Base-by-base conservation (phyloP, 2,113 vertebrate species). In the Triplophysa rosa region DNA sequence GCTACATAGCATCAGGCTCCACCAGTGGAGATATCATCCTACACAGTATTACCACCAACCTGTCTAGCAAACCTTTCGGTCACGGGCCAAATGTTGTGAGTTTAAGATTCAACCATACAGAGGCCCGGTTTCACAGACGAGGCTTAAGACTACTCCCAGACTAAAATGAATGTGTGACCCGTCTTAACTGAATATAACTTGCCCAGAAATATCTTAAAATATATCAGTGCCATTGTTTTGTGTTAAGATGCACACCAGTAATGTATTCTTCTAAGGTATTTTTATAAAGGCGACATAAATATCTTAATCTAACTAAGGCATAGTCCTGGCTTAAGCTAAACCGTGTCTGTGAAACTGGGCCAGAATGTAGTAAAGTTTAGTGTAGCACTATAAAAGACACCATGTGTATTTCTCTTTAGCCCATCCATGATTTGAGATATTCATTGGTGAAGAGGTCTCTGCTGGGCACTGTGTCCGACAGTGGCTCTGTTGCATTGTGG, bases 1-100 rank as follows among this genome's bases (percentile, higher is more conserved):
- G 90, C 88, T 96, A 93, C 78, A 33, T 98, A 64, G 97, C 93
- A 47, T 99, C 98, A 11, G 97, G 98, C 21, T 99, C 98, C 84
- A 88, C 95, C 88, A 97, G 96, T 67, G 97, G 98, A 52, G 97
- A 99, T 80, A 94, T 99, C 82, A 94, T 98, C 82, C 89, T 99
- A 21, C 94, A 99, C 89, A 97, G 95, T 74, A 85, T 98, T 84
- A 95, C 95, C 78, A 99, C 96, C 79, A 98, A 98, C 90, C 89
- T 96, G 70, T 97, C 97, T 79, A 94, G 94, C 87, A 92, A 93
- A 84, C 92, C 97, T 14, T 98, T 99, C 82, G 96, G 96, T n/a
- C 93, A 95, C 58, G 95, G 95, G 49, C 91, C 88, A 90, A 92
- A 87, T 82, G 95, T 98, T 95, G 98, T 98, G 84, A 68, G 87